Evolutionary conservation across 2,113 vertebrate species (phyloP), one percentile per base, ranked within the genome.

Genomic region (Chaetodon trifascialis): DNA sequence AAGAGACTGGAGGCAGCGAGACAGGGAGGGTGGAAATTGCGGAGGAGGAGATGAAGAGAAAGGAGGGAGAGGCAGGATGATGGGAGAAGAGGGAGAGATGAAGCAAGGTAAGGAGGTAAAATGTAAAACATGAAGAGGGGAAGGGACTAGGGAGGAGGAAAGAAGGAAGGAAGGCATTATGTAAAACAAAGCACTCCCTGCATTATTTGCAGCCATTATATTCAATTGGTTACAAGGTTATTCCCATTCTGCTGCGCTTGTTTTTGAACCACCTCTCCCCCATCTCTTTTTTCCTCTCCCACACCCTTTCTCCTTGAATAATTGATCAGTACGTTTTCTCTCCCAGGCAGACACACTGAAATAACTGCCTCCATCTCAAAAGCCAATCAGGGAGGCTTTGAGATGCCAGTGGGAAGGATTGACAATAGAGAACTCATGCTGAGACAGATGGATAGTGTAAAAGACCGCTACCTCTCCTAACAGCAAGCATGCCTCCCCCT

Each of bases 291-390:
- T 63, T 55, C 21, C 75, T 80, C 64, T 86, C 74, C 79, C 88
- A 88, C 83, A 79, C 82, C 62, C 75, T 79, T 73, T 72, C 67
- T 74, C 73, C 71, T 83, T 94, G 73, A 95, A 95, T 95, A 94
- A 95, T 95, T 95, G 82, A 95, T 95, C 84, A 91, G 73, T 80
- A 25, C 44, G 5, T 89, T 94, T 93, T 80, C 88, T 88, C 78
- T 86, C 67, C 73, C 71, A 87, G 79, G 67, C 88, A 90, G 88
- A 81, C 70, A 56, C 69, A 21, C 76, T 83, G 83, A 89, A 90
- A 91, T 76, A 87, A 86, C 83, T 79, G 86, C 80, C 83, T 91
- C 62, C 81, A 59, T 88, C 68, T 73, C 62, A 70, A 68, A 84
- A 74, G 68, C 84, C 58, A 88, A 79, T 89, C 80, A 83, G 69